phyloP scores from a whole-genome alignment of 2,113 vertebrate species.

The Otus sunia region DNA sequence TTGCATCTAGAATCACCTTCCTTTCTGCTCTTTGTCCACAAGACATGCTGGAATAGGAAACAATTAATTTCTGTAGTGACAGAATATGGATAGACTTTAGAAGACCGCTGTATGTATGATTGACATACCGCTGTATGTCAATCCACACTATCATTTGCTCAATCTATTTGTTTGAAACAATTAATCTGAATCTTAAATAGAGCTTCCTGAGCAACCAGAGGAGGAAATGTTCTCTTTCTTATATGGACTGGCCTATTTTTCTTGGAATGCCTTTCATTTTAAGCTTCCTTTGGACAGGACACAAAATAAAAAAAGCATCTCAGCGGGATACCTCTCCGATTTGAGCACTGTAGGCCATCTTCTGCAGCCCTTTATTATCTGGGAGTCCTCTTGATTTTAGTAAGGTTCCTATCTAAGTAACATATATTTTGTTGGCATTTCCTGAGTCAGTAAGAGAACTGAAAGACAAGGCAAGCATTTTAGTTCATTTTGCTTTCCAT shows the following conservation, averaged over 20 bases:
- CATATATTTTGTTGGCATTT: background rate
- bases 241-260: background rate
- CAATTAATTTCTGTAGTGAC: background rate
- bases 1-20: background rate
- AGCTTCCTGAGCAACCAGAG: background rate
- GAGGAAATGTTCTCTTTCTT: background rate
- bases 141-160: background rate
- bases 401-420: background rate
- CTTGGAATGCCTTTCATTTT: slow-evolving; percentile 1
- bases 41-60: background rate
- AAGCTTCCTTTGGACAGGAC: background rate
- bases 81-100: background rate
- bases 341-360: background rate
- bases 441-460: background rate
- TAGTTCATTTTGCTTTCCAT: background rate
- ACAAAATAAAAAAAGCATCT: background rate
- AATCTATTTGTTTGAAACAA: background rate
- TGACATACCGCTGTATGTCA: background rate
- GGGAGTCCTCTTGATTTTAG: background rate
- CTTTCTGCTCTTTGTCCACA: background rate
- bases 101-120: background rate
- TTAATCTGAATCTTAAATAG: background rate
- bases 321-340: background rate
- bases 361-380: background rate
- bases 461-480: background rate